phyloP scores from a whole-genome alignment of 2,888 invertebrate species.

The Watsonalla cultraria region DNA sequence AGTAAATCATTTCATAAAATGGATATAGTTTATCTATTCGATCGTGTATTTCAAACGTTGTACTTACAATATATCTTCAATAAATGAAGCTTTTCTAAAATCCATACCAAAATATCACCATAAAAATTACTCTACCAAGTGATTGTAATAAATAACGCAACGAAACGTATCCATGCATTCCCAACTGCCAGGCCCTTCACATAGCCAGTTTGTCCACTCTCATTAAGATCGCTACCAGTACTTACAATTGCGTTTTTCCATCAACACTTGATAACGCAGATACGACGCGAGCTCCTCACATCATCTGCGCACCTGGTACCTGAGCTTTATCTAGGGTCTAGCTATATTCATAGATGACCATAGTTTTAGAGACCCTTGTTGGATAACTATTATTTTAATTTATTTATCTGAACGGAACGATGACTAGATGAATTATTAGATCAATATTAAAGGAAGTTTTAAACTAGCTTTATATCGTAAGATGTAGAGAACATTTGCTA shows the following conservation, averaged over 20 bases:
- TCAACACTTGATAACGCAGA: slow-evolving; percentile 40
- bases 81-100: too few species aligned
- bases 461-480: too few species aligned
- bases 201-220: slow-evolving; percentile 75
- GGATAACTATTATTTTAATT: neutral
- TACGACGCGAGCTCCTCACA: slow-evolving; percentile 46
- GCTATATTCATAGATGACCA: slow-evolving; percentile 70
- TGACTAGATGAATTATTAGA: too few species aligned
- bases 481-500: too few species aligned
- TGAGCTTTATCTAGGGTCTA: slow-evolving; percentile 58
- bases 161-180: slow-evolving; percentile 37
- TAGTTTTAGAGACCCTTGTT: slow-evolving; percentile 5
- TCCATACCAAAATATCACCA: too few species aligned
- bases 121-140: neutral
- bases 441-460: neutral
- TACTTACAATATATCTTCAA: too few species aligned
- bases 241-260: slow-evolving; percentile 64
- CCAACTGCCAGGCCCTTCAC: slow-evolving; percentile 44
- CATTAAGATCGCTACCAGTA: slow-evolving; percentile 67
- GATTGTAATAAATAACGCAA: neutral
- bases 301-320: slow-evolving; percentile 60
- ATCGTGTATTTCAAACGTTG: too few species aligned
- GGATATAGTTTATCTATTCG: too few species aligned
- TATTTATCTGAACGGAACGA: too few species aligned
- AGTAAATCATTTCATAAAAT: too few species aligned